Conservation (phyloP, 2,888 invertebrate species). For the Oligia strigilis region DNA sequence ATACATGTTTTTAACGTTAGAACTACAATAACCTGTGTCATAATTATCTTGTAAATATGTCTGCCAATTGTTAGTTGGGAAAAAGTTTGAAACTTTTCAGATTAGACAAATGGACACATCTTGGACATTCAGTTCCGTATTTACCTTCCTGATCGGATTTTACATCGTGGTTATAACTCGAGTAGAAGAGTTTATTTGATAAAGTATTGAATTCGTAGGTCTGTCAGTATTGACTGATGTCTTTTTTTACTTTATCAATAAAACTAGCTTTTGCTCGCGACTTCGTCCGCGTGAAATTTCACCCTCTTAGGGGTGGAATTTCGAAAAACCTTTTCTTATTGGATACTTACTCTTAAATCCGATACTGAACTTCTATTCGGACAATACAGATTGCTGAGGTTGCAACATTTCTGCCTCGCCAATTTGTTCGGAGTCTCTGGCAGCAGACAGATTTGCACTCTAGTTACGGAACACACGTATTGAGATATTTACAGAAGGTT, state of each 20-base stretch:
- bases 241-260: not conserved
- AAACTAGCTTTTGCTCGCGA: too few relatives aligned
- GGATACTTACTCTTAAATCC: not conserved
- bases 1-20: constrained; percentile 5
- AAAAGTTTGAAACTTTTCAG: not conserved
- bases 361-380: not conserved
- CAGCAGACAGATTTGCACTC: not conserved
- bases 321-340: too few relatives aligned
- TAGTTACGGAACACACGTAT: too few relatives aligned
- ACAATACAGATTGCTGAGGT: not conserved
- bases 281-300: too few relatives aligned
- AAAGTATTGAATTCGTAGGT: not conserved
- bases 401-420: not conserved
- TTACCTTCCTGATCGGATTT: not conserved
- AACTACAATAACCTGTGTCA: not conserved
- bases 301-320: too few relatives aligned
- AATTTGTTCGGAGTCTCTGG: not conserved
- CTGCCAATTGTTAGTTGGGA: not conserved
- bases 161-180: not conserved
- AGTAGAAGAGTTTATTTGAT: not conserved
- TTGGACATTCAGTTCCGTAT: not conserved
- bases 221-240: not conserved
- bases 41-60: not conserved
- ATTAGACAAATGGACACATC: not conserved
- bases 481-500: not conserved